Evolutionary conservation across 2,113 vertebrate genomes (phyloP).

Genomic region (Meles meles): DNA sequence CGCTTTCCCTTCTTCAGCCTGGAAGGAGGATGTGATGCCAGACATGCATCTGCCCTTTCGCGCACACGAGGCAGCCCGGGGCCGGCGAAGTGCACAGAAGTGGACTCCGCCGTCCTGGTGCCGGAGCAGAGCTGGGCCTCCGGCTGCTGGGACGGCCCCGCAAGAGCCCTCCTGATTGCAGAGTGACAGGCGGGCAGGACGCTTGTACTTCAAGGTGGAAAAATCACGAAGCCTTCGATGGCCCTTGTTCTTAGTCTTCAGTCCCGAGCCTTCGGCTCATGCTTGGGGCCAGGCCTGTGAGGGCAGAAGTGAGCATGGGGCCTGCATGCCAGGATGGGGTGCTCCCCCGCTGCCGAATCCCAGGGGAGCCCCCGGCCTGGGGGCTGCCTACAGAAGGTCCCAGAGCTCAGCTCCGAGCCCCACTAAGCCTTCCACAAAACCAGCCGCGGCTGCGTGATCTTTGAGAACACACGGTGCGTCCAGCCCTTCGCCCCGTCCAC

Average conservation of each 20-base stretch:
- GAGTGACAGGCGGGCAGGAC: accelerated
- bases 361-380: not conserved
- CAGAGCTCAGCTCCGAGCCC: not conserved
- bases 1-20: not conserved
- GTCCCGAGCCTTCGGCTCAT: not conserved
- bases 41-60: not conserved
- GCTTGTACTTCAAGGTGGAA: not conserved
- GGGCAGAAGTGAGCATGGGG: not conserved
- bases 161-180: too few species aligned
- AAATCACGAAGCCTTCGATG: accelerated
- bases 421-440: too few species aligned
- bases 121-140: not conserved
- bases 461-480: not conserved
- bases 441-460: not conserved
- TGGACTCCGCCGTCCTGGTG: not conserved
- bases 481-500: accelerated
- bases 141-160: accelerated
- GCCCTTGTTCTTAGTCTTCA: not conserved
- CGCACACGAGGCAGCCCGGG: not conserved
- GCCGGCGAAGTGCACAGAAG: accelerated
- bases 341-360: not conserved
- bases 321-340: not conserved
- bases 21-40: not conserved
- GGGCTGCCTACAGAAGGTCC: not conserved
- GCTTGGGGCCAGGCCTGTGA: not conserved